Conservation (phyloP, 2,888 invertebrate genomes). For the Ophion ellenae region DNA sequence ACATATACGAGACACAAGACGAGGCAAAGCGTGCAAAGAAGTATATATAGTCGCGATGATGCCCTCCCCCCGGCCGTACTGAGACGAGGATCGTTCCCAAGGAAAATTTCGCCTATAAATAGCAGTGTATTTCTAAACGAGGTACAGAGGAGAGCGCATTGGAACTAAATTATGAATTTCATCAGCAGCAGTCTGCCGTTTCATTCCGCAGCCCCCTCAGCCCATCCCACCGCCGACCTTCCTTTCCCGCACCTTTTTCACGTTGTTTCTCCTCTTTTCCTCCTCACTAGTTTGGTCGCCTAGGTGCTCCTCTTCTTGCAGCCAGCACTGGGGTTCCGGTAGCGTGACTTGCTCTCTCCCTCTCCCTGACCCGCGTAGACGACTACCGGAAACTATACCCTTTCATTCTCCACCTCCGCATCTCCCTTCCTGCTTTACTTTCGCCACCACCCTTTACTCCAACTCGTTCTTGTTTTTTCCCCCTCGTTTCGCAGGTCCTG, state of each 20-base stretch:
- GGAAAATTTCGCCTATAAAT: slow-evolving; percentile 84
- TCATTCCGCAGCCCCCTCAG: slow-evolving; percentile 82
- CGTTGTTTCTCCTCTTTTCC: slow-evolving; percentile 57
- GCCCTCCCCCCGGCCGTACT: slow-evolving; percentile 53
- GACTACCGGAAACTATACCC: slow-evolving; percentile 59
- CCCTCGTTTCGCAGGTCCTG: slow-evolving; percentile 21
- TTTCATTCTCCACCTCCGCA: slow-evolving; percentile 56
- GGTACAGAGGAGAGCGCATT: slow-evolving; percentile 82
- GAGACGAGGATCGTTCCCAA: slow-evolving; percentile 77
- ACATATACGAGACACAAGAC: slow-evolving; percentile 19
- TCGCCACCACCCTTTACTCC: slow-evolving; percentile 15
- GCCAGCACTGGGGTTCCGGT: slow-evolving; percentile 2
- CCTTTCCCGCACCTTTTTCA: slow-evolving; percentile 61
- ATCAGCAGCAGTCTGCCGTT: slow-evolving; percentile 84
- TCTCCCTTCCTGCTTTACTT: slow-evolving; percentile 58
- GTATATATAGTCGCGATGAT: slow-evolving; percentile 36
- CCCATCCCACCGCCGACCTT: slow-evolving; percentile 68
- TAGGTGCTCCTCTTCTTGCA: slow-evolving; percentile 22
- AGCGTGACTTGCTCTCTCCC: slow-evolving; percentile 56
- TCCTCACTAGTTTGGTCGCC: slow-evolving; percentile 54
- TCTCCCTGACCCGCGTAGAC: slow-evolving; percentile 30
- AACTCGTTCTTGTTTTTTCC: slow-evolving; percentile 34
- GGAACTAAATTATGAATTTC: slow-evolving; percentile 84
- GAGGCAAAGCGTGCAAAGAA: slow-evolving; percentile 3
- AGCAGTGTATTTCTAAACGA: slow-evolving; percentile 84